Conservation (phyloP, 35 echinoderm and acorn worm genomes). For the Heliocidaris erythrogramma region DNA sequence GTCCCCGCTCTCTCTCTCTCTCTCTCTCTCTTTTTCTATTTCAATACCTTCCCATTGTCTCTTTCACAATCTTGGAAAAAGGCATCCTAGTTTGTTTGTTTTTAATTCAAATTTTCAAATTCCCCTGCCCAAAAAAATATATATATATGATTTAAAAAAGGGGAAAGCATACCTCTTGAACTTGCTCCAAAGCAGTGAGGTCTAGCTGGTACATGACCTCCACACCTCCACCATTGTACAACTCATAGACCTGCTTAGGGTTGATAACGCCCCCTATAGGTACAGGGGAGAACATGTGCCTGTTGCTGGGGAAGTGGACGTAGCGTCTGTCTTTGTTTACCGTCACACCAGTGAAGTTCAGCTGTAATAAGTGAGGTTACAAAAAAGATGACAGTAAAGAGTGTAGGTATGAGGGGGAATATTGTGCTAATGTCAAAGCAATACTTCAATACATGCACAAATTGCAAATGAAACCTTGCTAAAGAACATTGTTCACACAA, state of each 20-base stretch:
- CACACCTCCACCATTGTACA: conserved; percentile 95
- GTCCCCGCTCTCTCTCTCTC: no score
- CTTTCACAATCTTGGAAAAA: no score
- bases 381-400: background rate
- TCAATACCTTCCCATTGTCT: no score
- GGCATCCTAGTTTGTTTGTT: background rate
- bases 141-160: background rate
- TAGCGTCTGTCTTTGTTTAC: conserved; percentile 76
- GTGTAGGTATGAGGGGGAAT: background rate
- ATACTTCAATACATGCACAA: background rate
- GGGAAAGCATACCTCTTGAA: conserved; percentile 63
- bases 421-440: background rate
- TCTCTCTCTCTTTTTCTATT: no score
- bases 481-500: background rate
- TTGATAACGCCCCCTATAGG: conserved; percentile 80
- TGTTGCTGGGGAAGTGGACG: conserved; percentile 97
- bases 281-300: conserved; percentile 97
- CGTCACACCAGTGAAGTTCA: conserved; percentile 98
- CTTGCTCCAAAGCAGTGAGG: conserved; percentile 84
- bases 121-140: background rate
- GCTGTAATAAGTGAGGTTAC: conserved; percentile 38
- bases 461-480: background rate
- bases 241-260: conserved; percentile 93
- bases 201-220: conserved; percentile 87
- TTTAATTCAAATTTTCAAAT: background rate